Evolutionary conservation across 1,140 invertebrate species (phyloP).

Genomic region (Hormaphis cornu): DNA sequence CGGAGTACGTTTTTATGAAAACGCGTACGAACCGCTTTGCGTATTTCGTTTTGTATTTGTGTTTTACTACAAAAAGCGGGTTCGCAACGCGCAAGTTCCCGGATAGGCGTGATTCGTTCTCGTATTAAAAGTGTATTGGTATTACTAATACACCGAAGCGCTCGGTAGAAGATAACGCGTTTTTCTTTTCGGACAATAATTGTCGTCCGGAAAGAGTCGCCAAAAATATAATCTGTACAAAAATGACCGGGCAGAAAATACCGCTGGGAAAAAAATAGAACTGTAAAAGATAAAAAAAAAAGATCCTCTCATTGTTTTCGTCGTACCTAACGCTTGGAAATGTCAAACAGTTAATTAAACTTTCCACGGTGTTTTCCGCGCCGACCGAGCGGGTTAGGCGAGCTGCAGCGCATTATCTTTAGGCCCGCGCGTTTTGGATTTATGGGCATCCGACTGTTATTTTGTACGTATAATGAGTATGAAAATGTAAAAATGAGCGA

Average conservation of each 20-base stretch:
- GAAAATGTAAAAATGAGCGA: too few relatives aligned
- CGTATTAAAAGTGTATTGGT: background rate
- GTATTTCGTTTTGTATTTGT: too few relatives aligned
- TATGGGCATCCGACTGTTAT: background rate
- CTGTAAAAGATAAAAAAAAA: slow-evolving; percentile 10
- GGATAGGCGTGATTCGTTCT: background rate
- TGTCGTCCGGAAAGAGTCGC: background rate
- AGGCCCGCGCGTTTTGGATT: slow-evolving; percentile 1
- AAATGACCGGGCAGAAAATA: background rate
- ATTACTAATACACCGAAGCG: background rate
- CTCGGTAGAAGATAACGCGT: background rate
- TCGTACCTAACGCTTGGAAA: background rate
- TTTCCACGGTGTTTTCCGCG: background rate
- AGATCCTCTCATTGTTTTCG: slow-evolving; percentile 7
- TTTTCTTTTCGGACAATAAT: background rate
- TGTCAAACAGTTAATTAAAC: slow-evolving; percentile 28
- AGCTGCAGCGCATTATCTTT: background rate
- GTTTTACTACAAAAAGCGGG: background rate
- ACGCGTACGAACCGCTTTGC: too few relatives aligned
- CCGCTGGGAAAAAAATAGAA: background rate
- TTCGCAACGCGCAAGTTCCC: background rate
- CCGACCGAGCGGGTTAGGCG: background rate
- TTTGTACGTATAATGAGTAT: too few relatives aligned
- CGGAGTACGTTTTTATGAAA: too few relatives aligned
- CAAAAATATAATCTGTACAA: background rate